phyloP scores from a whole-genome alignment of 2,113 vertebrate species.

The Desmodus rotundus region DNA sequence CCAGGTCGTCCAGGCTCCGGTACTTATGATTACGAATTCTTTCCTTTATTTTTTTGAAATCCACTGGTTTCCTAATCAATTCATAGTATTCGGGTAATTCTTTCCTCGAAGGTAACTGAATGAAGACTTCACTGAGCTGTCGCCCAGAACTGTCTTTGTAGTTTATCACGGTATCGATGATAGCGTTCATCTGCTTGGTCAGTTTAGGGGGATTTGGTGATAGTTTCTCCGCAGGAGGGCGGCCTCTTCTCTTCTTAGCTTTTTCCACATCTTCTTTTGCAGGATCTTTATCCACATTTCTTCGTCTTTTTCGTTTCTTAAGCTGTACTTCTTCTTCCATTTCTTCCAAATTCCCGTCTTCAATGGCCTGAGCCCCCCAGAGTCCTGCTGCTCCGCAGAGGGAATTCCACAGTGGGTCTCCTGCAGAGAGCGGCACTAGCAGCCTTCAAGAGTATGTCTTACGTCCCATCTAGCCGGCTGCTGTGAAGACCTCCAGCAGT shows the following conservation, averaged over 20 bases:
- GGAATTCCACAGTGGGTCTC: background rate
- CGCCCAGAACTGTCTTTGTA: conserved; percentile 95
- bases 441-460: background rate
- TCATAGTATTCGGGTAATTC: conserved; percentile 98
- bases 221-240: conserved; percentile 95
- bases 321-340: conserved; percentile 98
- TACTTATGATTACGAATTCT: conserved; percentile 97
- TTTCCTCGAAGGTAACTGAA: conserved; percentile 97
- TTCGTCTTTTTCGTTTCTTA: conserved; percentile 95
- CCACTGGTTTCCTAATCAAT: conserved; percentile 96
- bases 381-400: background rate
- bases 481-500: background rate
- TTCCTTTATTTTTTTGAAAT: conserved; percentile 99
- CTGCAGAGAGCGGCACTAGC: background rate
- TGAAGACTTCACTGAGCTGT: conserved; percentile 97
- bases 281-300: conserved; percentile 92
- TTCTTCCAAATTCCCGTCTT: conserved; percentile 98
- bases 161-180: conserved; percentile 97
- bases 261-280: conserved; percentile 89
- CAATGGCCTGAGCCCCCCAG: conserved; percentile 87
- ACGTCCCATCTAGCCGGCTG: background rate
- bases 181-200: conserved; percentile 97
- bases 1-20: conserved; percentile 91
- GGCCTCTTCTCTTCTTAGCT: conserved; percentile 94
- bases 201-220: conserved; percentile 95